Percentiles rank a stretch among this genome's conserved stretches.
These are phyloP conservation scores for Drosophila arawakana DNA, from an alignment of 1,140 invertebrate species.

Conservation along the genomic window DNA sequence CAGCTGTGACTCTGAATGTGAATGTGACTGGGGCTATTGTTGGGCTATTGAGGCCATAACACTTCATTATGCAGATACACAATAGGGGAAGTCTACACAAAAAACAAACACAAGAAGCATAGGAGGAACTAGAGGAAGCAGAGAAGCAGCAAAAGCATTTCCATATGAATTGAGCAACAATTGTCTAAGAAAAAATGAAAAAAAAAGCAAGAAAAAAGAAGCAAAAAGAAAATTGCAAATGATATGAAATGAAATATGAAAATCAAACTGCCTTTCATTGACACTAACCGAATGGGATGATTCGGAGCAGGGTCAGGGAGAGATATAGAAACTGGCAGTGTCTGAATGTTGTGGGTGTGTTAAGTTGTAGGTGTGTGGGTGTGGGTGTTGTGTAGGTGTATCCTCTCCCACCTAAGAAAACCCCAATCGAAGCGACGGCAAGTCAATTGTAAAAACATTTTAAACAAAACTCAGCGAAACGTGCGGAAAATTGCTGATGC, in stretches of 20 bases:
- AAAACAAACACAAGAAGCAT: neutral
- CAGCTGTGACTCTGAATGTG: slow-evolving; percentile 18
- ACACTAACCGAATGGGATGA: slow-evolving; percentile 46
- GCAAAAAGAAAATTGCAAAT: slow-evolving; percentile 52
- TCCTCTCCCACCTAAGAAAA: slow-evolving; percentile 1
- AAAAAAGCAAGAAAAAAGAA: slow-evolving; percentile 31
- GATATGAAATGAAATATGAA: slow-evolving; percentile 62
- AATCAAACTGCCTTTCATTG: slow-evolving; percentile 74
- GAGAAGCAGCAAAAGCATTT: slow-evolving; percentile 41
- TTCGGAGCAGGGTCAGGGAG: slow-evolving; percentile 1
- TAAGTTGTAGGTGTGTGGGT: slow-evolving; percentile 19
- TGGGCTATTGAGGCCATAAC: slow-evolving; percentile 45
- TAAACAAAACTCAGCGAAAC: slow-evolving; percentile 79
- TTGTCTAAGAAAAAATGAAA: slow-evolving; percentile 47
- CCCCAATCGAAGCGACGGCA: slow-evolving; percentile 5
- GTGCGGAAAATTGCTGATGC: slow-evolving; percentile 75
- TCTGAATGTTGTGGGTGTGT: neutral
- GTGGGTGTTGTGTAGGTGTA: slow-evolving; percentile 17
- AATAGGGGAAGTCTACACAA: slow-evolving; percentile 13
- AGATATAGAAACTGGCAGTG: neutral
- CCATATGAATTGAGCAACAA: slow-evolving; percentile 76
- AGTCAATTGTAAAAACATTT: slow-evolving; percentile 79
- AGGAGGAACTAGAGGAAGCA: neutral
- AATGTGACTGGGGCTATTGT: slow-evolving; percentile 41
- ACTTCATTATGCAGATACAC: slow-evolving; percentile 46